Percentiles rank a stretch among this genome's conserved stretches.
These are phyloP conservation scores for Xestia rhomboidea DNA, from an alignment of 2,888 invertebrate species.

Conservation along the genomic window DNA sequence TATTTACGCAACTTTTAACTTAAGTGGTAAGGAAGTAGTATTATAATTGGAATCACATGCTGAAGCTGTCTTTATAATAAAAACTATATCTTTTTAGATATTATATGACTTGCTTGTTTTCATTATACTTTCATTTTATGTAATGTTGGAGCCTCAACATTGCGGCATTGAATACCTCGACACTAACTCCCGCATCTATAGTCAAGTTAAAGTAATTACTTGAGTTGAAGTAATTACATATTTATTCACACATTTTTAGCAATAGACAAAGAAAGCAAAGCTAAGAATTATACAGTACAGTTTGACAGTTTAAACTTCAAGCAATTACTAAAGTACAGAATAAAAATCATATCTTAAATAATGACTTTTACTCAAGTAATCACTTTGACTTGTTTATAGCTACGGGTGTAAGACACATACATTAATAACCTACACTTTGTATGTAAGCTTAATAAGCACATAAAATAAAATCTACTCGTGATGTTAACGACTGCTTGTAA, in stretches of 20 bases:
- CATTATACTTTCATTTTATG: neutral
- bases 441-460: slow-evolving; percentile 23
- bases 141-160: slow-evolving; percentile 3
- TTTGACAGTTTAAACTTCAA: no score
- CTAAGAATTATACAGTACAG: no score
- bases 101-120: neutral
- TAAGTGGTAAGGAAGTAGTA: slow-evolving; percentile 33
- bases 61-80: slow-evolving; percentile 17
- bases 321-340: no score
- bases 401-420: neutral
- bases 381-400: no score
- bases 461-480: slow-evolving; percentile 44
- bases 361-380: no score
- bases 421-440: slow-evolving; percentile 1
- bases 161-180: neutral
- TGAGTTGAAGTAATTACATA: no score
- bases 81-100: neutral
- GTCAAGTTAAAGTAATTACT: no score
- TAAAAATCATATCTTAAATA: no score
- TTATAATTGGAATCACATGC: slow-evolving; percentile 48
- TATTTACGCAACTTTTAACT: slow-evolving; percentile 41
- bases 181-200: neutral
- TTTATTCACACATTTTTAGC: no score
- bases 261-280: no score
- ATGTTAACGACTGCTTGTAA: slow-evolving; percentile 67